Base-by-base conservation (phyloP, 2,113 vertebrate species). In the Lycaon pictus region DNA sequence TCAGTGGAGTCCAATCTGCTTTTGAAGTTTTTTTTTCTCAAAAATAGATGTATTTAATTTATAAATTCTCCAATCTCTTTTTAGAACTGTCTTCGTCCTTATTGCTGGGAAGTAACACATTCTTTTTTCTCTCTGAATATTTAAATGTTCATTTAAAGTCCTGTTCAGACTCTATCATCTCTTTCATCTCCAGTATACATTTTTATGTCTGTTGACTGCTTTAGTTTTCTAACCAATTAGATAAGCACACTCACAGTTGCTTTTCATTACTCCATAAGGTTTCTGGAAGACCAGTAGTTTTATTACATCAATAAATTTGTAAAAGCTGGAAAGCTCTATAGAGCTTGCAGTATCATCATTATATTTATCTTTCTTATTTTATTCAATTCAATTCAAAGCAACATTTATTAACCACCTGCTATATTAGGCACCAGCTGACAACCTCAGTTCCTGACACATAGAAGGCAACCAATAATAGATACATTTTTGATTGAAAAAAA, bases 341-440 rank as follows among this genome's bases (percentile, higher is more conserved):
- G 23, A 53, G 20, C 25, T 88, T 85, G 5, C 7, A 55, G 27
- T 67, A 22, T 77, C 27, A 77, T 76, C 67, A 63, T 79, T 80
- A 79, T 71, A 56, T 81, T 87, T 87, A 84, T 62, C 23, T 86
- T 74, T 25, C 29, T 92, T 79, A 25, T 85, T 88, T 81, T 91
- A 81, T 76, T 90, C 37, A 88, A 63, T 55, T 69, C 53, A 93
- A 51, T n/a, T 86, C n/a, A 87, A 86, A 94, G 53, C 58, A 79
- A 11, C 4, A 89, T 25, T 72, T 76, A 29, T 71, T 74, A 79
- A 72, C 17, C 81, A 74, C 19, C 51, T 58, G 11, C 37, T 62
- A 3, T 25, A 35, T 76, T 88, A 51, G 12, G 22, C 23, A 81
- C 51, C 63, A 60, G 48, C 17, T 48, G 56, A 51, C 48, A 51